Evolutionary conservation across 1,140 invertebrate genomes (phyloP), one percentile per base, ranked within the genome.

Genomic region (Drosophila teissieri): DNA sequence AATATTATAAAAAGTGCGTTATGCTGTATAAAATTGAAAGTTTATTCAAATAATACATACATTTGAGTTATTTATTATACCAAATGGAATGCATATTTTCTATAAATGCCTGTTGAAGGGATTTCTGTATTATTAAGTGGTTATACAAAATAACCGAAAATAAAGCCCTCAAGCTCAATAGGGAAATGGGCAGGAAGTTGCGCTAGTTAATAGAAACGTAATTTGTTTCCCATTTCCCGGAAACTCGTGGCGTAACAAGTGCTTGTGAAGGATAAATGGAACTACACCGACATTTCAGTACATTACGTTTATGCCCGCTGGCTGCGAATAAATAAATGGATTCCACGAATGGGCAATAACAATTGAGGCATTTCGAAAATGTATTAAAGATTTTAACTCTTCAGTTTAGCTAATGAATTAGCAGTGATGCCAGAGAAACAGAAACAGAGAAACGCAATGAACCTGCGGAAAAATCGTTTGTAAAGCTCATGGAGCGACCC

Each of bases 171-270:
- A 48, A 27, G 14, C 14, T 22, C 1, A 14, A 1, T 14, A 11
- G 6, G 27, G 15, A 51, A 36, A 19, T 6, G n/a, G 15, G 6
- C 31, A 17, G 49, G 11, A 51, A 36, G 10, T 36, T 12, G 49
- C 15, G 49, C 31, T 19, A 11, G 10, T 3, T 19, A 52, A 36
- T 36, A 36, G 10, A 36, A 19, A 4, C 17, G 49, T 36, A 19
- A 19, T 5, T 15, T 36, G 8, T 17, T 34, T 10, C 31, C 10
- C 49, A 51, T 51, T 51, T 51, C 49, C 49, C 19, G 15, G 31
- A 51, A 51, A 51, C 11, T 51, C 15, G 27, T 19, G n/a, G 27
- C 48, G n/a, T 49, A 31, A 17, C 48, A 31, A 49, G 48, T 49
- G 48, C 48, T 49, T 49, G 15, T 15, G n/a, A 31, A 49, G 24